These are phyloP conservation scores for Struthio camelus DNA, from an alignment of 2,113 vertebrate genomes.

Conservation along the genomic window DNA sequence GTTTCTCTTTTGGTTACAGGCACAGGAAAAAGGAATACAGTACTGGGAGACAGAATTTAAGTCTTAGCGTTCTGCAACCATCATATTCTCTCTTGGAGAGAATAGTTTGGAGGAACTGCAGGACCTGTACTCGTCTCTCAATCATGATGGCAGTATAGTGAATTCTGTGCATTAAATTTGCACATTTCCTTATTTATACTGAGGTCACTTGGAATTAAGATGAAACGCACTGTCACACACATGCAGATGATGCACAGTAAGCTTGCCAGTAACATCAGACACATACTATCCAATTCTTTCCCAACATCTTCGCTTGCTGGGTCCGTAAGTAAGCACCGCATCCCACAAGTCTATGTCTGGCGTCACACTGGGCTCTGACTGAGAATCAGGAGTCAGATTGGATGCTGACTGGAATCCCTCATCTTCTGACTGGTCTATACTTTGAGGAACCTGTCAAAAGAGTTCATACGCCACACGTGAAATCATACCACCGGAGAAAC, in stretches of 20 bases:
- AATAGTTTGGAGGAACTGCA: background rate
- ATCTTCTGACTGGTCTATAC: conserved; percentile 93
- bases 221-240: background rate
- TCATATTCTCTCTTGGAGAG: background rate
- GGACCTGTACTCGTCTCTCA: background rate
- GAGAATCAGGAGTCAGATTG: conserved; percentile 97
- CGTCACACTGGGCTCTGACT: conserved; percentile 87
- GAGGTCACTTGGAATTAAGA: background rate
- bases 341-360: conserved; percentile 94
- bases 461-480: background rate
- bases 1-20: background rate
- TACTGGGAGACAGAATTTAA: background rate
- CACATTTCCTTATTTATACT: background rate
- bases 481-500: background rate
- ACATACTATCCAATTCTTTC: conserved; percentile 93
- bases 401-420: conserved; percentile 97
- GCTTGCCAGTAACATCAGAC: background rate
- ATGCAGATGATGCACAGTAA: background rate
- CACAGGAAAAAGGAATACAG: background rate
- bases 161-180: background rate
- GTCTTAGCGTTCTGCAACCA: background rate
- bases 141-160: background rate
- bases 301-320: conserved; percentile 91
- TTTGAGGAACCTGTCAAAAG: conserved; percentile 84
- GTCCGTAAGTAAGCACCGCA: conserved; percentile 84